Base-by-base conservation (phyloP, 2,888 invertebrate genomes). In the Boloria euphrosyne region DNA sequence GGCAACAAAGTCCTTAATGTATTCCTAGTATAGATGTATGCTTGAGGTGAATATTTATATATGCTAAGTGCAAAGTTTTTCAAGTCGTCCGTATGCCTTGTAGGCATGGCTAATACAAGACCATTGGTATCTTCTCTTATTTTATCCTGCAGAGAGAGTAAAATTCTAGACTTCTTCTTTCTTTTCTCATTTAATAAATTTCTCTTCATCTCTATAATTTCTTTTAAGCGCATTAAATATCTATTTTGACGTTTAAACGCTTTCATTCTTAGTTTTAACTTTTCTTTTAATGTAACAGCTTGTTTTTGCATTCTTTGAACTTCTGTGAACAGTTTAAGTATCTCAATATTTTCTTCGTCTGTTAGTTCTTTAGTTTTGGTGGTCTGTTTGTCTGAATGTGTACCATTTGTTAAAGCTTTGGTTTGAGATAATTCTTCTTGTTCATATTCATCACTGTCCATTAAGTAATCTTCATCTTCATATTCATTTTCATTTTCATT, bases 21-120 rank as follows among this genome's bases (percentile, higher is more conserved):
- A 76, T 92, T 92, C 67, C 92, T 84, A 64, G 87, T 80, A 73
- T 92, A 92, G 70, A 92, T 86, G 61, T 92, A 92, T 0, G 91
- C 88, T 74, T 92, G 92, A 0, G 92, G 92, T 0, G 92, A 91
- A 71, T 90, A 91, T 73, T 89, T 91, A 73, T 92, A 92, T 65
- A 91, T 83, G 75, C 88, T 90, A 22, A 92, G 75, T 0, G 91
- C 86, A 63, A 92, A 92, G 71, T 89, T 90, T 75, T 90, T 91
- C 66, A 90, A 79, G 65, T 92, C 92, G 10, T 90, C 90, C 0
- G 92, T 90, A 47, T 92, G 89, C 68, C 85, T 80, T 62, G 85
- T 84, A 0, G 92, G 92, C 92, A 92, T 90, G 0, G 91, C 90
- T 64, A 92, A 72, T 2, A 92, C 87, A 13, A 92, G 70, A 0